These are phyloP conservation scores for Maccullochella peelii DNA, from an alignment of 2,113 vertebrate species.

Conservation along the genomic window DNA sequence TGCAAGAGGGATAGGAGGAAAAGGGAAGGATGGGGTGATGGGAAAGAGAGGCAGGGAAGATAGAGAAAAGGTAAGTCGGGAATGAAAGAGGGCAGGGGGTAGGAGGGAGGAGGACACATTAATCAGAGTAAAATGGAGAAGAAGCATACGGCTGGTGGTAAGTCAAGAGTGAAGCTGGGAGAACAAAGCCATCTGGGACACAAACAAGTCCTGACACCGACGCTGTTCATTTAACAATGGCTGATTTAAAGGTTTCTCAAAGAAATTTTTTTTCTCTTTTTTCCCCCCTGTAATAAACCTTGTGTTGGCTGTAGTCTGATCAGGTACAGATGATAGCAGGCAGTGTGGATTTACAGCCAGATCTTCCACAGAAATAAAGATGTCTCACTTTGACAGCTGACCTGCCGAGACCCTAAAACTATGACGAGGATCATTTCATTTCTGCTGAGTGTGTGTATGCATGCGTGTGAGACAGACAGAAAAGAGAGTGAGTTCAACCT, in stretches of 20 bases:
- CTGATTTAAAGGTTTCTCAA: conserved; percentile 75
- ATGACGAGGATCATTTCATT: conserved; percentile 64
- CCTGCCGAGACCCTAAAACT: conserved; percentile 77
- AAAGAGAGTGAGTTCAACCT: conserved; percentile 31
- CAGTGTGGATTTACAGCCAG: conserved; percentile 74
- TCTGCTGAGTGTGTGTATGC: conserved; percentile 41
- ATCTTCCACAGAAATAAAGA: conserved; percentile 79
- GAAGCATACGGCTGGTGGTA: conserved; percentile 40
- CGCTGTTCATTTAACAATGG: conserved; percentile 62
- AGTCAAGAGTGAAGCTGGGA: conserved; percentile 46
- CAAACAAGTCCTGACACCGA: conserved; percentile 61
- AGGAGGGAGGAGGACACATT: conserved; percentile 40
- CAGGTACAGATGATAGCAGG: conserved; percentile 80
- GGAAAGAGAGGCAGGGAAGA: conserved; percentile 28
- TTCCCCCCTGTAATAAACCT: conserved; percentile 63
- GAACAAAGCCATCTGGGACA: conserved; percentile 72
- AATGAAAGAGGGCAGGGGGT: conserved; percentile 25
- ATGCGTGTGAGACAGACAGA: conserved; percentile 21
- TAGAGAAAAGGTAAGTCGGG: conserved; percentile 32
- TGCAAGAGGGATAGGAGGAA: conserved; percentile 20
- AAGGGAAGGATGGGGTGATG: conserved; percentile 38
- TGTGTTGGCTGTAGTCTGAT: conserved; percentile 64
- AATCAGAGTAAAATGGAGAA: conserved; percentile 69
- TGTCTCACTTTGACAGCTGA: conserved; percentile 82
- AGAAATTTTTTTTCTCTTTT: conserved; percentile 21